Conservation (phyloP, 2,113 vertebrate genomes). For the Rynchops niger region DNA sequence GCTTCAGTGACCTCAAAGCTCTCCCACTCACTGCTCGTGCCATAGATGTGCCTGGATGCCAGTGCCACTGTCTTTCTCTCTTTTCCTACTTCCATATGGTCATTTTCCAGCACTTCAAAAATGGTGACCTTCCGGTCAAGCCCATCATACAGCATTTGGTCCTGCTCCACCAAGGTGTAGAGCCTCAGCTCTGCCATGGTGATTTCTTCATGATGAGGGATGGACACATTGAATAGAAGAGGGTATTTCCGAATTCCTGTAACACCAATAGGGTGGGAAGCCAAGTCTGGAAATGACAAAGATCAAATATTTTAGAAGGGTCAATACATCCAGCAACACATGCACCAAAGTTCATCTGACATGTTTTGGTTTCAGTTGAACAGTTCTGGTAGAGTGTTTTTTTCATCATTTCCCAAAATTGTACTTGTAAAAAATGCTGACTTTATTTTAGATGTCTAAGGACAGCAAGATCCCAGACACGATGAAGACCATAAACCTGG, state of each 20-base stretch:
- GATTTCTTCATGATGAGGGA: constrained; percentile 92
- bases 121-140: constrained; percentile 91
- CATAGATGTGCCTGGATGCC: constrained; percentile 87
- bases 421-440: rapidly evolving
- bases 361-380: background rate
- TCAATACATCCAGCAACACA: background rate
- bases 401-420: background rate
- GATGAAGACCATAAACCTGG: background rate
- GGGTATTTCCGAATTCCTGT: constrained; percentile 85
- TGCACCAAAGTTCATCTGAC: rapidly evolving
- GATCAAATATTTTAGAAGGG: background rate
- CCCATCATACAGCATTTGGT: constrained; percentile 84
- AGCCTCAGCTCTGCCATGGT: constrained; percentile 90
- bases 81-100: constrained; percentile 4
- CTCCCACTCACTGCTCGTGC: constrained; percentile 89
- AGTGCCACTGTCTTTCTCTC: constrained; percentile 74
- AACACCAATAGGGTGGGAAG: constrained; percentile 74
- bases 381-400: background rate
- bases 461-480: background rate
- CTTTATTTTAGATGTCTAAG: background rate
- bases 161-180: constrained; percentile 88
- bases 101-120: constrained; percentile 77
- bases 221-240: constrained; percentile 93
- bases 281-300: constrained; percentile 77
- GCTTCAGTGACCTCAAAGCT: constrained; percentile 90